Percentiles rank a stretch among this genome's conserved stretches.
Evolutionary conservation across 2,797 vertebrate genomes (phyloP).

Genomic region (Periparus ater): DNA sequence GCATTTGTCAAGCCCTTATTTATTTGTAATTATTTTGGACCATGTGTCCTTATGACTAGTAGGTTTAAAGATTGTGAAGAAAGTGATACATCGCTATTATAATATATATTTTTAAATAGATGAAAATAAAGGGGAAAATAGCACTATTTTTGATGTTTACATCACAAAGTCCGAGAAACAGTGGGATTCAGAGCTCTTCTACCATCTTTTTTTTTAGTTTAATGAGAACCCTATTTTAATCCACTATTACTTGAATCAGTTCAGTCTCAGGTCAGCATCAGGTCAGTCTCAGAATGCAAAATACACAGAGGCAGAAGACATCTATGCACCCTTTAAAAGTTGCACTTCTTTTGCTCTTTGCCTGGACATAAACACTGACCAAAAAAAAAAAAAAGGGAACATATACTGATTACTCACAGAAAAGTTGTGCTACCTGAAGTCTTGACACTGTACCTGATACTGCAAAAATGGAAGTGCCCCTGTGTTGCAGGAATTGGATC

Average conservation of each 20-base stretch:
- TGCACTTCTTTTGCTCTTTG: neutral
- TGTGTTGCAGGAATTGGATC: neutral
- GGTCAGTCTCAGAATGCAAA: neutral
- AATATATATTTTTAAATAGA: neutral
- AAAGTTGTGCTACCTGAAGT: neutral
- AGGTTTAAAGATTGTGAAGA: neutral
- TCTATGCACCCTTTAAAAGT: neutral
- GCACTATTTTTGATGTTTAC: neutral
- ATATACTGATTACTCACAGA: neutral
- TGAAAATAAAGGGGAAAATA: neutral
- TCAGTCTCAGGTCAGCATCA: too few species aligned
- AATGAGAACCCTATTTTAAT: neutral
- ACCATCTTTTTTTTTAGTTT: neutral
- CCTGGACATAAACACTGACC: neutral
- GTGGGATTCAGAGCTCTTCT: neutral
- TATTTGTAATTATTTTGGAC: neutral
- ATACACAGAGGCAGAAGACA: accelerated
- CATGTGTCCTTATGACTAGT: neutral
- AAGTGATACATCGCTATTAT: neutral
- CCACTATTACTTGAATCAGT: neutral
- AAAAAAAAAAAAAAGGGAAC: neutral
- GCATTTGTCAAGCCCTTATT: neutral
- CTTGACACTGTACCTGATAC: neutral
- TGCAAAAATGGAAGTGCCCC: neutral
- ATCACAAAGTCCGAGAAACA: neutral